phyloP scores from a whole-genome alignment of 2,113 vertebrate genomes.

The Vulpes lagopus region DNA sequence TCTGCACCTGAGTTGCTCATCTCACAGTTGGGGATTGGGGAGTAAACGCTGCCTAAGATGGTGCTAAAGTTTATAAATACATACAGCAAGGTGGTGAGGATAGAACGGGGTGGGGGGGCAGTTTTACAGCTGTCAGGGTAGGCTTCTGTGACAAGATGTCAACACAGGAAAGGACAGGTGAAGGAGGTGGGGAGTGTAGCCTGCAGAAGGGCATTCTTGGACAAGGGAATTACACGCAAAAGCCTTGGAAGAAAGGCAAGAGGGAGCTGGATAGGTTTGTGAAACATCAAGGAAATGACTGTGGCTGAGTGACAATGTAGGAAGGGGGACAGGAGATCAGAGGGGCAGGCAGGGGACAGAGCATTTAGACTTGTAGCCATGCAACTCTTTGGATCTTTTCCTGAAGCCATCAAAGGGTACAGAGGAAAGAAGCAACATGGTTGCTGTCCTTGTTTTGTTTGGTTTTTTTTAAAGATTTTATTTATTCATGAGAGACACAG shows the following conservation, averaged over 20 bases:
- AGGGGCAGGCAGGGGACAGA: not conserved
- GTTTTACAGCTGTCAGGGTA: not conserved
- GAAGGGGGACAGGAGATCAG: not conserved
- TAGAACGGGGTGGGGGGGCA: rapidly evolving
- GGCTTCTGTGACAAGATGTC: not conserved
- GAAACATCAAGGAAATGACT: not conserved
- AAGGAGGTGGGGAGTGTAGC: not conserved
- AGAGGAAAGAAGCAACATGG: not conserved
- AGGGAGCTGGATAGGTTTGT: not conserved
- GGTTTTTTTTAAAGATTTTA: no score
- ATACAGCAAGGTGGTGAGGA: not conserved
- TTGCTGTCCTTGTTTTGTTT: not conserved
- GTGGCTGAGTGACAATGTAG: not conserved
- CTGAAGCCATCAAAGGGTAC: not conserved
- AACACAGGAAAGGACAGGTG: not conserved
- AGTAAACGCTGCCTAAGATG: not conserved
- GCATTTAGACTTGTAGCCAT: not conserved
- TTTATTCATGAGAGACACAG: no score
- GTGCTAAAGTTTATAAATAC: not conserved
- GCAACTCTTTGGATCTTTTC: not conserved
- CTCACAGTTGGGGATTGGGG: not conserved
- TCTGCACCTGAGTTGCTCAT: not conserved
- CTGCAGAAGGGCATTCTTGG: not conserved
- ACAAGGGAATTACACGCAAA: not conserved
- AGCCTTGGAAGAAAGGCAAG: not conserved